Conservation (phyloP, 1,140 invertebrate genomes). For the Leptinotarsa undecemlineata region DNA sequence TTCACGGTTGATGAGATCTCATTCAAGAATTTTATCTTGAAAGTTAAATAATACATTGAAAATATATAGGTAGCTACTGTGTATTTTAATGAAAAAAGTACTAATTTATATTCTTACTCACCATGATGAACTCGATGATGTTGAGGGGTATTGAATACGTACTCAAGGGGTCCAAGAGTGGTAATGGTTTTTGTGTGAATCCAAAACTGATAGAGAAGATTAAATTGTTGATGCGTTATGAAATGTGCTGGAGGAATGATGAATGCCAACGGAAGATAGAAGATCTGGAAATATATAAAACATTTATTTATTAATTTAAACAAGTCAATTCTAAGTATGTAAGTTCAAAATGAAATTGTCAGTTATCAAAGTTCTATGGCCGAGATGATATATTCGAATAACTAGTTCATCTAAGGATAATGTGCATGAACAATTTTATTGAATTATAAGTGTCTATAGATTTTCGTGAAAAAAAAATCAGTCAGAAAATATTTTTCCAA, state of each 20-base stretch:
- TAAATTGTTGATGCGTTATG: slow-evolving; percentile 83
- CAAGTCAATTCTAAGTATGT: no score
- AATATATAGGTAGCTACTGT: background rate
- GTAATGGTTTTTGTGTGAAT: slow-evolving; percentile 84
- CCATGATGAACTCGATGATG: slow-evolving; percentile 91
- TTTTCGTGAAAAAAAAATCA: no score
- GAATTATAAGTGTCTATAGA: no score
- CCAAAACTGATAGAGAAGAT: slow-evolving; percentile 90
- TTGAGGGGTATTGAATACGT: slow-evolving; percentile 84
- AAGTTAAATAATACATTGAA: background rate
- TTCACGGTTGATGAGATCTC: no score
- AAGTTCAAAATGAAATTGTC: no score
- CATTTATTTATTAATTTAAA: background rate
- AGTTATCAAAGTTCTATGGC: no score
- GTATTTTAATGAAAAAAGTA: no score
- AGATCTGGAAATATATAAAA: slow-evolving; percentile 64
- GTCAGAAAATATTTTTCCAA: no score
- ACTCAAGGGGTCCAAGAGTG: slow-evolving; percentile 80
- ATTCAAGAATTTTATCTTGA: no score
- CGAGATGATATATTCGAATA: no score
- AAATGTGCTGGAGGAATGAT: slow-evolving; percentile 84
- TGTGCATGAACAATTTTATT: no score
- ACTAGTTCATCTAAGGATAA: no score
- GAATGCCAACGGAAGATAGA: slow-evolving; percentile 84
- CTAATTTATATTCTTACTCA: slow-evolving; percentile 52